Evolutionary conservation across 2,888 invertebrate species (phyloP).

Genomic region (Macrosoma leucophasiata): DNA sequence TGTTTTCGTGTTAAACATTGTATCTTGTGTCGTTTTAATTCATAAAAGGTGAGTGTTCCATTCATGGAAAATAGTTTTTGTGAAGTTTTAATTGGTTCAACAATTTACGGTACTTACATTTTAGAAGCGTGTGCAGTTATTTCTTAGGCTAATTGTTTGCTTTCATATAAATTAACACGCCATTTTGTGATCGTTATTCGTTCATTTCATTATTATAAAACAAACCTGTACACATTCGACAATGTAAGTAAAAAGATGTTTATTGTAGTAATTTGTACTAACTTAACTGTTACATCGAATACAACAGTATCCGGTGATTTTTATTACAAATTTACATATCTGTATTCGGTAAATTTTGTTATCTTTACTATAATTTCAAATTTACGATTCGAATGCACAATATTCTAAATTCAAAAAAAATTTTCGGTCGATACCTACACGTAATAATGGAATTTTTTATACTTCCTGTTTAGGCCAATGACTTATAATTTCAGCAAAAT

Average conservation of each 20-base stretch:
- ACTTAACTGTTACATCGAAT: background rate
- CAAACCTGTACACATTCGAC: background rate
- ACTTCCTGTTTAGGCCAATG: no score
- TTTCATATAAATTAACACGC: slow-evolving; percentile 50
- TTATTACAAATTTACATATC: background rate
- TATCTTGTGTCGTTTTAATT: slow-evolving; percentile 29
- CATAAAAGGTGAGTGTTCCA: slow-evolving; percentile 51
- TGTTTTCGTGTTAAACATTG: slow-evolving; percentile 32
- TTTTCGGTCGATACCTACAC: no score
- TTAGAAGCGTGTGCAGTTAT: slow-evolving; percentile 66
- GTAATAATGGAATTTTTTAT: no score
- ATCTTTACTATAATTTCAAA: background rate
- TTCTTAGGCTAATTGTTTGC: slow-evolving; percentile 61
- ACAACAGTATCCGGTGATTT: slow-evolving; percentile 1
- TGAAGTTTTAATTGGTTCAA: slow-evolving; percentile 51
- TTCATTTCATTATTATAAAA: background rate
- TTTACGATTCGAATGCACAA: no score
- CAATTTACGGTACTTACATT: slow-evolving; percentile 46
- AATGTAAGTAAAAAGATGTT: slow-evolving; percentile 2
- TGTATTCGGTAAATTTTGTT: background rate
- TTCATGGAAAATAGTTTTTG: slow-evolving; percentile 47
- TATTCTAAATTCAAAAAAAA: no score
- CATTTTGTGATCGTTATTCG: slow-evolving; percentile 44
- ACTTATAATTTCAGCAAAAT: no score
- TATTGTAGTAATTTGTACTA: slow-evolving; percentile 3